A percentile compares a stretch with the other conserved stretches of the same genome.
These are phyloP conservation scores for Diloba caeruleocephala DNA, from an alignment of 2,888 invertebrate genomes.

Conservation along the genomic window DNA sequence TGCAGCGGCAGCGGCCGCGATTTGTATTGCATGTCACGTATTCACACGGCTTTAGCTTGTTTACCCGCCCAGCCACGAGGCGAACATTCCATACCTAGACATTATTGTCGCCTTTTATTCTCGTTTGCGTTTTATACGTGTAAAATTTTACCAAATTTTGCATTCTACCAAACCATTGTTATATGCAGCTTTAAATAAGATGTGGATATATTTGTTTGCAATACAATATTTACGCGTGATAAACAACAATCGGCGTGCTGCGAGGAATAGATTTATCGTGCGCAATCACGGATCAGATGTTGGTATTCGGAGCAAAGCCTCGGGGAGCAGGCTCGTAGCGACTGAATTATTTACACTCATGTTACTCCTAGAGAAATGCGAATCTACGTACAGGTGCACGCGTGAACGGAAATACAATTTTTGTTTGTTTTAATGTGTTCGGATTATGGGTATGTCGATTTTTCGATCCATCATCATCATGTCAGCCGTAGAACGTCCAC, in stretches of 20 bases:
- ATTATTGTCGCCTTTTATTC: slow-evolving; percentile 55
- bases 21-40: slow-evolving; percentile 76
- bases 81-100: slow-evolving; percentile 60
- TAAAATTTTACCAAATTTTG: slow-evolving; percentile 39
- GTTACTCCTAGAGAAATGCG: slow-evolving; percentile 62
- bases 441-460: too few species aligned
- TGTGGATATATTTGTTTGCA: slow-evolving; percentile 43
- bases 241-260: slow-evolving; percentile 66
- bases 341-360: slow-evolving; percentile 85
- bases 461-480: too few species aligned
- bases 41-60: slow-evolving; percentile 70
- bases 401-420: slow-evolving; percentile 62
- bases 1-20: slow-evolving; percentile 34
- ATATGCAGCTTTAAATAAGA: slow-evolving; percentile 39
- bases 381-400: slow-evolving; percentile 55
- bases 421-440: slow-evolving; percentile 47
- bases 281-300: slow-evolving; percentile 86
- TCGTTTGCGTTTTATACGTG: slow-evolving; percentile 51
- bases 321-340: slow-evolving; percentile 75
- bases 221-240: slow-evolving; percentile 60
- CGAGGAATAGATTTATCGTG: slow-evolving; percentile 80
- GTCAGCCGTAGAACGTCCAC: too few species aligned
- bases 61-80: slow-evolving; percentile 63
- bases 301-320: slow-evolving; percentile 83
- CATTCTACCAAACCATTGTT: slow-evolving; percentile 28